These are phyloP conservation scores for Temnothorax rugatulus DNA, from an alignment of 2,888 invertebrate species.

Conservation along the genomic window DNA sequence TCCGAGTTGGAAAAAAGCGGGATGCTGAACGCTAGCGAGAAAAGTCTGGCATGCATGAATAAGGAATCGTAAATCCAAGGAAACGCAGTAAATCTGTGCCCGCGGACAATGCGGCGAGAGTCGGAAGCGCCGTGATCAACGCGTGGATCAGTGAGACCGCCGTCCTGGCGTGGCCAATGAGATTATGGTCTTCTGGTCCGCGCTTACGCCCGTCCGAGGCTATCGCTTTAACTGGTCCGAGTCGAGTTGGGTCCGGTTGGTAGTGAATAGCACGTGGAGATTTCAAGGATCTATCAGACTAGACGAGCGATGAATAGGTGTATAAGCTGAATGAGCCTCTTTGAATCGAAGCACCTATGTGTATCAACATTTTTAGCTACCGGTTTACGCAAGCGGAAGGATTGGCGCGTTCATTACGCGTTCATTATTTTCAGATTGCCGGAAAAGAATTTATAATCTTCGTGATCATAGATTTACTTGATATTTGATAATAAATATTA, in stretches of 20 bases:
- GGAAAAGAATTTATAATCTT: neutral
- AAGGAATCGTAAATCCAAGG: constrained; percentile 80
- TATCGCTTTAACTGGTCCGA: constrained; percentile 67
- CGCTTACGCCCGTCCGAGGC: constrained; percentile 58
- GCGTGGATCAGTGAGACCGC: constrained; percentile 76
- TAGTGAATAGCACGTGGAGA: constrained; percentile 51
- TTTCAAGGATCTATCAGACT: constrained; percentile 55
- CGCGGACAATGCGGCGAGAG: constrained; percentile 75
- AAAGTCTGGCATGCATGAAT: constrained; percentile 57
- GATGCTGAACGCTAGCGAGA: constrained; percentile 43
- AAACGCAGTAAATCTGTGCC: constrained; percentile 81
- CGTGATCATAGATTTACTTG: neutral
- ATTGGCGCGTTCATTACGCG: neutral
- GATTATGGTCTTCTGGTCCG: constrained; percentile 77
- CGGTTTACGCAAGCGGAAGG: constrained; percentile 13
- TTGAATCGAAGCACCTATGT: constrained; percentile 35
- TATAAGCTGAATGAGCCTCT: constrained; percentile 35
- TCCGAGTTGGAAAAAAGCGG: constrained; percentile 6
- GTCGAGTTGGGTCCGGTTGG: constrained; percentile 65
- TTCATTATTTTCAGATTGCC: constrained; percentile 13
- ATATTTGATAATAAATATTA: neutral
- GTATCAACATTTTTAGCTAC: constrained; percentile 54
- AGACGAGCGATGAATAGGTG: constrained; percentile 46
- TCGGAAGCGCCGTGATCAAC: constrained; percentile 77
- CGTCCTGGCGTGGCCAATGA: constrained; percentile 80